Conservation (phyloP, 2,888 invertebrate genomes). For the Thymelicus acteon region DNA sequence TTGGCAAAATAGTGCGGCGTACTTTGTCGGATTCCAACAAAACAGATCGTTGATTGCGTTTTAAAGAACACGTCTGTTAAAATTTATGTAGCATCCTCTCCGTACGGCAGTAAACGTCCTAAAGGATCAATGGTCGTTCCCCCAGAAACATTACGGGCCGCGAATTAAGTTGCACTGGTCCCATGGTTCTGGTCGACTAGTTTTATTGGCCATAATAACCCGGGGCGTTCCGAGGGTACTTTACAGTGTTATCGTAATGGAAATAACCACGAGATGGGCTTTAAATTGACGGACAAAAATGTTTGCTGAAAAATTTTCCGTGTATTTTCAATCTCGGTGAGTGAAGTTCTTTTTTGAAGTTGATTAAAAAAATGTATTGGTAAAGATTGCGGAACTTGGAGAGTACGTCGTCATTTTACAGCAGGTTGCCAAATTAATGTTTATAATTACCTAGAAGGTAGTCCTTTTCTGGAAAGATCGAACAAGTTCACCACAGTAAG, state of each 20-base stretch:
- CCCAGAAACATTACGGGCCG: constrained; percentile 30
- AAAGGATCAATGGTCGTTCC: constrained; percentile 25
- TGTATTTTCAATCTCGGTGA: background rate
- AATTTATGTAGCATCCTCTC: constrained; percentile 22
- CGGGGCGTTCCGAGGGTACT: constrained; percentile 23
- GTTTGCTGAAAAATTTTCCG: constrained; percentile 1
- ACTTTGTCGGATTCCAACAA: no score
- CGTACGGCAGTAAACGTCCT: constrained; percentile 25
- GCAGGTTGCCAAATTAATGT: no score
- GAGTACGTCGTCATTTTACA: no score
- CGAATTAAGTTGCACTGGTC: constrained; percentile 34
- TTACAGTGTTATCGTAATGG: constrained; percentile 35
- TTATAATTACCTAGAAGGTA: no score
- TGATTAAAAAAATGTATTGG: background rate
- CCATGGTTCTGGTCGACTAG: constrained; percentile 34
- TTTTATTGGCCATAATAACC: constrained; percentile 39
- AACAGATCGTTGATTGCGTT: constrained; percentile 21
- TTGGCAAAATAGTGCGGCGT: background rate
- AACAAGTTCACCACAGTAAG: background rate
- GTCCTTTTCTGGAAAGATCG: no score
- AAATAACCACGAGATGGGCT: constrained; percentile 23
- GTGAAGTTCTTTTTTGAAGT: background rate
- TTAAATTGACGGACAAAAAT: constrained; percentile 23
- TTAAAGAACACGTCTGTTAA: constrained; percentile 10
- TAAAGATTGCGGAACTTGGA: no score